phyloP scores from a whole-genome alignment of 2,797 vertebrate species.

The Poliocrania exsul region DNA sequence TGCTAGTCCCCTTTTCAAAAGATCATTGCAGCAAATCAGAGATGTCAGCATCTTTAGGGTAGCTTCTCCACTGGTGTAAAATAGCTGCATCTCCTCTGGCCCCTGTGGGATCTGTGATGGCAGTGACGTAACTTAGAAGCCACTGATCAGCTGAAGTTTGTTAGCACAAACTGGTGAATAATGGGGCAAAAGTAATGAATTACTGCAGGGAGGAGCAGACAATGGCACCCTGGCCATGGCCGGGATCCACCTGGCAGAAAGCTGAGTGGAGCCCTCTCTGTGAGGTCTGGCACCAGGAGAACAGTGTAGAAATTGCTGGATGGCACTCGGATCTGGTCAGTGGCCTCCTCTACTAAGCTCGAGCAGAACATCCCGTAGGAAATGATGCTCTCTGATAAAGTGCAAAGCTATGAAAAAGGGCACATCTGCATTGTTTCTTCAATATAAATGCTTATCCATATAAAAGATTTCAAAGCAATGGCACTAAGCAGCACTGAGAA shows the following conservation, averaged over 20 bases:
- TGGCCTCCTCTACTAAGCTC: rapidly evolving
- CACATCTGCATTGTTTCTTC: not conserved
- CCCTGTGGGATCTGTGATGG: not conserved
- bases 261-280: not conserved
- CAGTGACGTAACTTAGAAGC: not conserved
- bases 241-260: not conserved
- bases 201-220: not conserved
- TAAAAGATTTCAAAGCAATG: not conserved
- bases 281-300: not conserved
- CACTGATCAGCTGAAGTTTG: not conserved
- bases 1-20: not conserved
- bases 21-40: not conserved
- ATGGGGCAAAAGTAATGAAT: not conserved
- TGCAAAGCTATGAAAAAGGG: not conserved
- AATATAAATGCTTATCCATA: not conserved
- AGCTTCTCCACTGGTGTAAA: not conserved
- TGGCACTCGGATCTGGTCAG: rapidly evolving
- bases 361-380: not conserved
- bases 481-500: not conserved
- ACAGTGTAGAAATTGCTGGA: not conserved
- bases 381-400: not conserved
- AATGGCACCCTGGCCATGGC: not conserved
- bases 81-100: not conserved
- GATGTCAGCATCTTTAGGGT: not conserved
- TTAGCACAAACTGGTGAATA: not conserved